Evolutionary conservation across 1,140 invertebrate genomes (phyloP).

Genomic region (Vollenhovia emeryi): DNA sequence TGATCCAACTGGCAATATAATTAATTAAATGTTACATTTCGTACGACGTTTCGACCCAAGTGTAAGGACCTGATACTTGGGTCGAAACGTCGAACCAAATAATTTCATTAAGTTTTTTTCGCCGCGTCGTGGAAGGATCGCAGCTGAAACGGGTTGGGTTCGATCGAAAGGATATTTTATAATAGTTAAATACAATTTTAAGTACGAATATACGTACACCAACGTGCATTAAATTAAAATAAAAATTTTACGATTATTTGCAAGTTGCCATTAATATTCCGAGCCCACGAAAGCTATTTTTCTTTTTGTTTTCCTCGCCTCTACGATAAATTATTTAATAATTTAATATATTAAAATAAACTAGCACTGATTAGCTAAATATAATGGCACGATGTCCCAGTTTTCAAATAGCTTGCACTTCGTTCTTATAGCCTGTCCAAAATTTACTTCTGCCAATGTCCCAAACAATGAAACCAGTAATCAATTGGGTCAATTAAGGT

Average conservation of each 20-base stretch:
- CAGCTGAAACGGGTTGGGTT: not conserved
- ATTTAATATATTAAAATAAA: not conserved
- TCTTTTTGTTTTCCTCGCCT: not conserved
- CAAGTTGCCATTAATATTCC: not conserved
- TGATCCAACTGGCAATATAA: too few relatives aligned
- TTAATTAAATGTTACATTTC: too few relatives aligned
- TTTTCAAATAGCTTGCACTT: not conserved
- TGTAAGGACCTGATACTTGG: too few relatives aligned
- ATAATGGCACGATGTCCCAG: not conserved
- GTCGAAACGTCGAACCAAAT: too few relatives aligned
- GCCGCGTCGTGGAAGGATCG: not conserved
- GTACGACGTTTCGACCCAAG: too few relatives aligned
- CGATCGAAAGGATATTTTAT: not conserved
- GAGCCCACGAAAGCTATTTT: not conserved
- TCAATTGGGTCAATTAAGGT: constrained; percentile 32
- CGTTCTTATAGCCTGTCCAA: not conserved
- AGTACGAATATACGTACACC: not conserved
- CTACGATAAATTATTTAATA: not conserved
- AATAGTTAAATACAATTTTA: not conserved
- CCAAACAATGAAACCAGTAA: not conserved
- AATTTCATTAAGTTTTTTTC: too few relatives aligned
- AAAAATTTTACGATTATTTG: not conserved
- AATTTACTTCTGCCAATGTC: not conserved
- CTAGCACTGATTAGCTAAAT: not conserved
- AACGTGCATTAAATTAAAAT: not conserved